Evolutionary conservation across 2,888 invertebrate species (phyloP).

Genomic region (Parascotia fuliginaria): DNA sequence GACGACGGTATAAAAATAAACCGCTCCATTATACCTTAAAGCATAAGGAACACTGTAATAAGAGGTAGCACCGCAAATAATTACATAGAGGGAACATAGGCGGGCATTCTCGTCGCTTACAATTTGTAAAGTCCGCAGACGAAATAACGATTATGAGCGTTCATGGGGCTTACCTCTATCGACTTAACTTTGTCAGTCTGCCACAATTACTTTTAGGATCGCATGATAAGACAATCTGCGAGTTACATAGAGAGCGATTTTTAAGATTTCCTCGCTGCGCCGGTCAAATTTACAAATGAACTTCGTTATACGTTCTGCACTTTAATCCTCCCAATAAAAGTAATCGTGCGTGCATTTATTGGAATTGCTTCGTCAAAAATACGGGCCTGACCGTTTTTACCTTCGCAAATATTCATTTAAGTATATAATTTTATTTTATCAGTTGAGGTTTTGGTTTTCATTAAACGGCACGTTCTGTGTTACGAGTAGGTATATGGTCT

Average conservation of each 20-base stretch:
- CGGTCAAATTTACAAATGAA: slow-evolving; percentile 57
- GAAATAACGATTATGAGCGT: slow-evolving; percentile 81
- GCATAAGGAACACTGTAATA: background rate
- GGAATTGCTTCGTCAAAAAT: slow-evolving; percentile 71
- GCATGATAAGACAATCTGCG: slow-evolving; percentile 74
- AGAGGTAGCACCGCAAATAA: slow-evolving; percentile 48
- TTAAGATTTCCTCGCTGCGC: slow-evolving; percentile 63
- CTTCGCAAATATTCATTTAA: slow-evolving; percentile 37
- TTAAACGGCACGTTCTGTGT: slow-evolving; percentile 24
- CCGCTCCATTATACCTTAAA: slow-evolving; percentile 6
- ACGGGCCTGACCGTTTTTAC: slow-evolving; percentile 60
- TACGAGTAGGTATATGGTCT: slow-evolving; percentile 1
- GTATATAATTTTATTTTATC: slow-evolving; percentile 50
- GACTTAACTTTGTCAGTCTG: slow-evolving; percentile 83
- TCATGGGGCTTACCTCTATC: slow-evolving; percentile 72
- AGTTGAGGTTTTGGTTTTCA: slow-evolving; percentile 40
- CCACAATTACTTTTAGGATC: slow-evolving; percentile 76
- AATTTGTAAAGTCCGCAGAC: slow-evolving; percentile 83
- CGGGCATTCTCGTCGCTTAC: slow-evolving; percentile 56
- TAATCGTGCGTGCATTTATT: slow-evolving; percentile 75
- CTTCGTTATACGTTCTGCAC: slow-evolving; percentile 58
- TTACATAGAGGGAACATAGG: slow-evolving; percentile 48
- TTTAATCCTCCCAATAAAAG: slow-evolving; percentile 77
- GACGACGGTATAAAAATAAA: slow-evolving; percentile 24
- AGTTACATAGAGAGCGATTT: slow-evolving; percentile 70